Conservation (phyloP, 2,888 invertebrate species). For the Ceriagrion tenellum region DNA sequence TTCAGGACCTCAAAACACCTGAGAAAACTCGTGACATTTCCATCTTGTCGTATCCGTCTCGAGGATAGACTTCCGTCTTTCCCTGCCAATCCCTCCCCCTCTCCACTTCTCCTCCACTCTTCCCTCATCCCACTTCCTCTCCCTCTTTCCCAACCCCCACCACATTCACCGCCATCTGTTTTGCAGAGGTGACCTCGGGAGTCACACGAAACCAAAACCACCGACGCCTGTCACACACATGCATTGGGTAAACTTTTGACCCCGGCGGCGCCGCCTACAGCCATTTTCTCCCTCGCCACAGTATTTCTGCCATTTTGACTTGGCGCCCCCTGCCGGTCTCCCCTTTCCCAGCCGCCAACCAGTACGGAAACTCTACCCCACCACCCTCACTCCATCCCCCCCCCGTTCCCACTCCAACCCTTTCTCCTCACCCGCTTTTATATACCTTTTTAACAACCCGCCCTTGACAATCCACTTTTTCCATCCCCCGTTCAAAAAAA, state of each 20-base stretch:
- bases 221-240: slow-evolving; percentile 48
- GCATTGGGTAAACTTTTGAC: slow-evolving; percentile 47
- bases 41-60: neutral
- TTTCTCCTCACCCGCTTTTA: neutral
- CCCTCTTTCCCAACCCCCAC: neutral
- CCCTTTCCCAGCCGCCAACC: neutral
- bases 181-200: neutral
- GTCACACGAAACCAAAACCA: slow-evolving; percentile 33
- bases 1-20: too few relatives aligned
- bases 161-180: neutral
- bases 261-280: slow-evolving; percentile 3
- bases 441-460: neutral
- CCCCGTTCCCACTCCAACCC: neutral
- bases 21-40: too few relatives aligned
- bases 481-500: neutral
- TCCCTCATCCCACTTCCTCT: neutral
- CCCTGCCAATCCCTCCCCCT: neutral
- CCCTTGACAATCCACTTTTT: neutral
- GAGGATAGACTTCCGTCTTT: neutral
- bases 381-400: neutral
- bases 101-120: neutral
- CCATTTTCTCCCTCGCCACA: slow-evolving; percentile 46
- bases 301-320: slow-evolving; percentile 55
- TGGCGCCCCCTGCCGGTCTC: neutral
- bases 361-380: too few relatives aligned